Base-by-base conservation (phyloP, 2,888 invertebrate species). In the Caenorhabditis sp. region DNA sequence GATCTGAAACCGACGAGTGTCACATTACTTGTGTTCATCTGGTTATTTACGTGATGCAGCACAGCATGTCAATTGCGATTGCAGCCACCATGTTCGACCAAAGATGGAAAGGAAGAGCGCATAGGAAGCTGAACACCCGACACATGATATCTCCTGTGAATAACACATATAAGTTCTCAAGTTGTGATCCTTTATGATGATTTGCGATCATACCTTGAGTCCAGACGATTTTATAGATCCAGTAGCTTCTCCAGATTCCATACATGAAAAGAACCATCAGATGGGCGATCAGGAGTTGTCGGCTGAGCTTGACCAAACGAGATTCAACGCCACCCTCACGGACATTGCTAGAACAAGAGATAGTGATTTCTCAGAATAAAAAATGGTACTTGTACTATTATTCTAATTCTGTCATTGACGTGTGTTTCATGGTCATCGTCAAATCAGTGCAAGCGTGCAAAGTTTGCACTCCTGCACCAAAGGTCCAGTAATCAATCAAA, bases 31-130 rank as follows among this genome's bases (percentile, higher is more conserved):
- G n/a, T n/a, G n/a, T 51, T 53, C 24, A 22, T 58, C 11, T 61
- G n/a, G 28, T 15, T 44, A 53, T 82, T 82, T 74, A 88, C 88
- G 84, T 83, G 47, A 89, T 88, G 65, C 89, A 89, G 64, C 85
- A 89, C 9, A 89, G 82, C 89, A 89, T 89, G 56, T 89, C 89
- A 47, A 88, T 80, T 51, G 89, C 89, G 50, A 89, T 87, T 8
- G 89, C 88, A 5, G 89, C 89, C 2, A 89, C 89, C 80, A 89
- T 85, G 55, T 89, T 89, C 50, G 89, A 89, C 89, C 89, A 89
- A 32, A 89, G 82, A 80, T 89, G 89, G 68, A 89, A 89, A 6
- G 89, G 89, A 18, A 89, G 80, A 24, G 89, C 88, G 26, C 80
- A 80, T 20, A 87, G 82, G 62, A 89, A 88, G 24, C 88, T 88